Base-by-base conservation (phyloP, 2,888 invertebrate species). In the Drosophila macrothrix region DNA sequence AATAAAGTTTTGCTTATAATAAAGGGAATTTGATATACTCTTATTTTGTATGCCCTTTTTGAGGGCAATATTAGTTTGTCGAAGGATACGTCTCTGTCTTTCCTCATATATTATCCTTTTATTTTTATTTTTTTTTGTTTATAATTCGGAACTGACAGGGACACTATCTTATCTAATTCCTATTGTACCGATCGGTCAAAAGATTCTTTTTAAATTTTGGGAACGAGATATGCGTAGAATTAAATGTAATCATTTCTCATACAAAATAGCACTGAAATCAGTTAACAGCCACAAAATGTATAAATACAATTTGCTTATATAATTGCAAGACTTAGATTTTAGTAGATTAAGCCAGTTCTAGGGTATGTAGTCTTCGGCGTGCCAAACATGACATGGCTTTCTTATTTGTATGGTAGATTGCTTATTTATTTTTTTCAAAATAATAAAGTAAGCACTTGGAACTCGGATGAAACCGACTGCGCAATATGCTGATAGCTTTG, bases 21-120 rank as follows among this genome's bases (percentile, higher is more conserved):
- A 50, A 41, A 66, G 56, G 61, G 72, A 78, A 74, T 68, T 52
- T 58, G 5, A 53, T 39, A 75, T 79, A 67, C 82, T 67, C 82
- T 87, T 31, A 46, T 25, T 25, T 25, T 25, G 16, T 9, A 25
- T 25, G 22, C 46, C 46, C 25, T 46, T 46, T 7, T 25, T 16
- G 22, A 46, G 16, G 9, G 46, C 9, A 25, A 16, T 46, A 2
- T 1, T 16, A 16, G 2, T 46, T 25, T 25, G 46, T 46, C 7
- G 3, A 4, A n/a, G 19, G 1, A n/a, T 0, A 39, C 39, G 39
- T 12, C n/a, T 12, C 5, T 2, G 0, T 12, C 5, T 22, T 16
- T 22, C 14, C 7, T 16, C 7, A 46, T 14, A 43, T 22, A 2
- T 7, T 14, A 14, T 3, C 14, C 14, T 6, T 12, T 14, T 43